These are phyloP conservation scores for Tichodroma muraria DNA, from an alignment of 2,113 vertebrate species.

Conservation along the genomic window DNA sequence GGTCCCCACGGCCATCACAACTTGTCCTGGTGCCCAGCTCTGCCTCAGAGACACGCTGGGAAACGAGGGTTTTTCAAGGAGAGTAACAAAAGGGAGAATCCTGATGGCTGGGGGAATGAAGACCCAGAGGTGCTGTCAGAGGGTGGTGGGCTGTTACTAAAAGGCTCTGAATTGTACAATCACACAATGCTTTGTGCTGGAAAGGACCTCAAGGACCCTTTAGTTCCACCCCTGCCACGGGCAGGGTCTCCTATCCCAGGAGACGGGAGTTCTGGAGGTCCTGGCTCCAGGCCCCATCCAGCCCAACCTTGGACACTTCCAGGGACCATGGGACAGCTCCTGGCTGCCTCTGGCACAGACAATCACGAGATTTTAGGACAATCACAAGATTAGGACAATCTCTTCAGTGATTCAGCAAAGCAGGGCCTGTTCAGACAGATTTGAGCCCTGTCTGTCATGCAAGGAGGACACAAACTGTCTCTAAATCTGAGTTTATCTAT, in stretches of 20 bases:
- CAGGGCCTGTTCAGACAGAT: neutral
- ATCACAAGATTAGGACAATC: neutral
- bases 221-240: neutral
- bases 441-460: neutral
- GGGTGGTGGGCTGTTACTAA: neutral
- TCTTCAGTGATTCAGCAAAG: neutral
- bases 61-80: neutral
- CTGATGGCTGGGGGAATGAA: neutral
- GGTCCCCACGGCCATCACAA: neutral
- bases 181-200: neutral
- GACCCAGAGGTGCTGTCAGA: neutral
- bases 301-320: rapidly evolving
- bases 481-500: neutral
- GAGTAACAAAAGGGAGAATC: neutral
- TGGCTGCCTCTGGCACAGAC: neutral
- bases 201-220: neutral
- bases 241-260: neutral
- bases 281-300: neutral
- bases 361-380: too few species aligned
- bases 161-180: neutral
- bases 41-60: neutral
- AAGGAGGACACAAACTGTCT: neutral
- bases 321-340: neutral
- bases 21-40: neutral
- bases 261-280: too few species aligned